Evolutionary conservation across 2,113 vertebrate genomes (phyloP).

Genomic region (Larimichthys crocea): DNA sequence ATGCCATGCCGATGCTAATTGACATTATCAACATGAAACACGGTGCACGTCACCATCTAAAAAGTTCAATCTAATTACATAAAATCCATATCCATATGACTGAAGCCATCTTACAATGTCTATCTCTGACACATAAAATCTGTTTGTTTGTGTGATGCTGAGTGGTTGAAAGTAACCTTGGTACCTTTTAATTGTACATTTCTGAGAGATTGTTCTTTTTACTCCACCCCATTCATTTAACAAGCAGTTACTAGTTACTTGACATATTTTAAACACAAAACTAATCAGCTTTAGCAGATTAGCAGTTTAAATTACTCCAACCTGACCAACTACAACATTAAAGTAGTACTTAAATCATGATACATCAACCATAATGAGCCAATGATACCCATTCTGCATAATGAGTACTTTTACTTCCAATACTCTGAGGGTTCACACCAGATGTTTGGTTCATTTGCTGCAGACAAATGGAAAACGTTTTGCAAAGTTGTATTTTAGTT

Average conservation of each 20-base stretch:
- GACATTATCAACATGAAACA: constrained; percentile 42
- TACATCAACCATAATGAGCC: too few relatives aligned
- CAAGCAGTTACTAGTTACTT: not conserved
- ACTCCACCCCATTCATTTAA: not conserved
- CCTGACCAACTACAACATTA: not conserved
- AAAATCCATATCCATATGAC: constrained; percentile 11
- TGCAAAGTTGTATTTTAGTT: too few relatives aligned
- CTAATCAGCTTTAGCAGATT: too few relatives aligned
- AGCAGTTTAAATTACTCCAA: too few relatives aligned
- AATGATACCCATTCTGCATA: too few relatives aligned
- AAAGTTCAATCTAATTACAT: constrained; percentile 17
- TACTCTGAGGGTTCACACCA: not conserved
- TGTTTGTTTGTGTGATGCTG: not conserved
- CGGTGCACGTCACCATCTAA: not conserved
- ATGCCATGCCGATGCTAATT: constrained; percentile 20
- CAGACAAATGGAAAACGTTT: too few relatives aligned
- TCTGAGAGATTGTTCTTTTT: not conserved
- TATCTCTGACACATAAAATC: not conserved
- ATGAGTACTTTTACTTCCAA: too few relatives aligned
- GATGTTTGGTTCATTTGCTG: too few relatives aligned
- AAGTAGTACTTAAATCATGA: too few relatives aligned
- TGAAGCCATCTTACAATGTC: not conserved
- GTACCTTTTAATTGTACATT: not conserved
- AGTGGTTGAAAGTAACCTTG: not conserved
- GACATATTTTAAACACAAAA: not conserved